Conservation (phyloP, 1,140 invertebrate genomes). For the Dendrolimus punctatus region DNA sequence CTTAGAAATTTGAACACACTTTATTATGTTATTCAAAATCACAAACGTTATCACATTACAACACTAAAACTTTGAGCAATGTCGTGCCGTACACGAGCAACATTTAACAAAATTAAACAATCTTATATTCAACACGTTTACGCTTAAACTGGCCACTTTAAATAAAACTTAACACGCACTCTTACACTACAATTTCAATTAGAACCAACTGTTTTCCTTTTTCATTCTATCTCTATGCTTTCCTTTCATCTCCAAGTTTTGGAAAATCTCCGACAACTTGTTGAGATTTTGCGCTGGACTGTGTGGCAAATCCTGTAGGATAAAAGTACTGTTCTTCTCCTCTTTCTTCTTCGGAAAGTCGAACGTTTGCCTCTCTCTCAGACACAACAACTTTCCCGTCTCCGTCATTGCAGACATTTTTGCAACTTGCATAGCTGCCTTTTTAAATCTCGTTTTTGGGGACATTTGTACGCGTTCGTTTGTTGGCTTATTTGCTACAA, state of each 20-base stretch:
- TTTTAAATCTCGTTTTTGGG: slow-evolving; percentile 57
- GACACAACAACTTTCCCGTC: slow-evolving; percentile 50
- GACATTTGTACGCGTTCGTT: slow-evolving; percentile 27
- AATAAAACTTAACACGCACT: slow-evolving; percentile 20
- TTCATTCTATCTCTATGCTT: slow-evolving; percentile 50
- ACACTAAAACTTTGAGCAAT: slow-evolving; percentile 58
- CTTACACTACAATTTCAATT: slow-evolving; percentile 19
- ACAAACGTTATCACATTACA: slow-evolving; percentile 19
- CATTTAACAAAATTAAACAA: slow-evolving; percentile 27
- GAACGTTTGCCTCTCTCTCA: slow-evolving; percentile 47
- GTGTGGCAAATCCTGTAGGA: slow-evolving; percentile 38
- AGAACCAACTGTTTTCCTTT: slow-evolving; percentile 67
- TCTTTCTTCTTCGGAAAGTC: slow-evolving; percentile 18
- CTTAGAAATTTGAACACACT: slow-evolving; percentile 21
- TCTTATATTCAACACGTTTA: slow-evolving; percentile 22
- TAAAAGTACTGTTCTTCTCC: slow-evolving; percentile 30
- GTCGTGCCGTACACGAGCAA: slow-evolving; percentile 30
- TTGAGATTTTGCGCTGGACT: slow-evolving; percentile 46
- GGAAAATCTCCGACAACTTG: slow-evolving; percentile 57
- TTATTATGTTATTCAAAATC: slow-evolving; percentile 17
- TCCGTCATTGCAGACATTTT: slow-evolving; percentile 50
- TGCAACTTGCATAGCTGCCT: slow-evolving; percentile 53
- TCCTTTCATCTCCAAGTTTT: slow-evolving; percentile 51
- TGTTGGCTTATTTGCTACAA: no score
- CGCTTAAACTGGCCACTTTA: slow-evolving; percentile 5